A percentile compares a stretch with the other conserved stretches of the same genome.
phyloP scores from a whole-genome alignment of 2,888 invertebrate genomes.

The Erebia palarica region DNA sequence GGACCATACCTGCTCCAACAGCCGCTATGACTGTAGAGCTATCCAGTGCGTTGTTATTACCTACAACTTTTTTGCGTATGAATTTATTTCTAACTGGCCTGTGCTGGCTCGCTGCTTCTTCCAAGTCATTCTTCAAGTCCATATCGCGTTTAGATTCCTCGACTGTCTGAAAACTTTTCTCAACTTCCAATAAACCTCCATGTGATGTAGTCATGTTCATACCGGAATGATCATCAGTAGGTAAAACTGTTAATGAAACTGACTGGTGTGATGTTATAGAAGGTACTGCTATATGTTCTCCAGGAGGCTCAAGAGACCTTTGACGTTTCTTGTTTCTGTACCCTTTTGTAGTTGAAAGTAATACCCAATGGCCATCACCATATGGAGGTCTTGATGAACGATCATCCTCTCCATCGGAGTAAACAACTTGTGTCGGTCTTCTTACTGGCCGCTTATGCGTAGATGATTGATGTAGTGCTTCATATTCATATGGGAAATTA shows the following conservation, averaged over 20 bases:
- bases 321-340: conserved; percentile 83
- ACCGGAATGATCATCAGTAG: conserved; percentile 83
- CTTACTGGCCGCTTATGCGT: conserved; percentile 64
- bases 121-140: conserved; percentile 67
- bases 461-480: conserved; percentile 66
- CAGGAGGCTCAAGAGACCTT: conserved; percentile 59
- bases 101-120: conserved; percentile 55
- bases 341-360: conserved; percentile 89
- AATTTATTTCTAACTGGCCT: conserved; percentile 62
- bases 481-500: conserved; percentile 75
- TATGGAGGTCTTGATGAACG: conserved; percentile 83
- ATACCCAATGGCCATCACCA: conserved; percentile 90
- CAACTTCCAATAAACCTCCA: conserved; percentile 89
- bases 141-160: conserved; percentile 81
- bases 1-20: conserved; percentile 90
- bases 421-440: conserved; percentile 75
- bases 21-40: conserved; percentile 86
- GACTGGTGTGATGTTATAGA: conserved; percentile 77
- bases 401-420: conserved; percentile 70
- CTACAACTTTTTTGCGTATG: conserved; percentile 60
- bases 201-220: conserved; percentile 86
- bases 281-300: conserved; percentile 55
- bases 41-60: conserved; percentile 68
- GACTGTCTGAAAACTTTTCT: conserved; percentile 86
- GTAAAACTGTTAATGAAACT: conserved; percentile 87